Conservation (phyloP, 2,797 vertebrate species). For the Buphagus erythrorhynchus region DNA sequence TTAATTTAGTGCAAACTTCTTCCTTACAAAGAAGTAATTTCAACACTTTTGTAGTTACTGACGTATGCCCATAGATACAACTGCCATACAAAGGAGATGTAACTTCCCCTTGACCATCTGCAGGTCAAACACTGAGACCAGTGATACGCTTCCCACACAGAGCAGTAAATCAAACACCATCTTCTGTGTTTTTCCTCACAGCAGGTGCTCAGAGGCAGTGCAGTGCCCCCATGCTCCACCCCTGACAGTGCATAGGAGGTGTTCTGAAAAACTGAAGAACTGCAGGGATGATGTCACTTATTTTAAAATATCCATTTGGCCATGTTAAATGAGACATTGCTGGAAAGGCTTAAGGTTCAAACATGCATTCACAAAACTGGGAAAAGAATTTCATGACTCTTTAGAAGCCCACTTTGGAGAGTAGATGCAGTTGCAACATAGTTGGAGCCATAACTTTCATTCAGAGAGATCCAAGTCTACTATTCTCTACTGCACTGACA, state of each 20-base stretch:
- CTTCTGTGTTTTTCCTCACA: background rate
- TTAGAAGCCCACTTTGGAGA: background rate
- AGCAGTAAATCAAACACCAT: background rate
- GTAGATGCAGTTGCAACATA: background rate
- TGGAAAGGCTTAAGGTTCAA: background rate
- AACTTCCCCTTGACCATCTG: background rate
- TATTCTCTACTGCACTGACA: background rate
- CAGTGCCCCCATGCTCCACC: background rate
- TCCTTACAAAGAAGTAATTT: background rate
- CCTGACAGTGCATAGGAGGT: background rate
- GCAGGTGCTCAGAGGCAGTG: background rate
- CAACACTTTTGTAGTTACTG: background rate
- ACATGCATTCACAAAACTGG: background rate
- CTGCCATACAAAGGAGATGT: background rate
- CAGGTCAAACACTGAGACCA: background rate
- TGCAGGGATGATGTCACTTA: background rate
- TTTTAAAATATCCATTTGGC: background rate
- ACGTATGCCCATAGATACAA: background rate
- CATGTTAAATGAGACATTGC: background rate
- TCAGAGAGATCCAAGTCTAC: background rate
- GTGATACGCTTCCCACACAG: background rate
- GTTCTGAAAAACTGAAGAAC: background rate
- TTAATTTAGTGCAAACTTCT: background rate
- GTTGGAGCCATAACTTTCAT: constrained; percentile 7
- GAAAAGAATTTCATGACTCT: background rate